Conservation (phyloP, 2,797 vertebrate genomes). For the Betta splendens region DNA sequence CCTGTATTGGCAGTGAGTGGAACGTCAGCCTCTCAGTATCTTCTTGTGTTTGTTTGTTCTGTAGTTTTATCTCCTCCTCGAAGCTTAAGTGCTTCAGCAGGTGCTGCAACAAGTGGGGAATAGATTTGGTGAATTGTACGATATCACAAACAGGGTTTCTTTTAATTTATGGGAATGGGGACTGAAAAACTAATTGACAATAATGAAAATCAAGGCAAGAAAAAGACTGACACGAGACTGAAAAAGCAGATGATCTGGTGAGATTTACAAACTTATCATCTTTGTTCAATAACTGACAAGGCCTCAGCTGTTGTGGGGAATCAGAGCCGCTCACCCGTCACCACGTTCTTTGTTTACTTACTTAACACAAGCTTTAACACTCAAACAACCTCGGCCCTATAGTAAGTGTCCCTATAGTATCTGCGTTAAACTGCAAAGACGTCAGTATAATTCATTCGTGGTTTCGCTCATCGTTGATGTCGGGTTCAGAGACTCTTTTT, state of each 20-base stretch:
- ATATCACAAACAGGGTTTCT: conserved; percentile 14
- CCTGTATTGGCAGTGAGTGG: conserved; percentile 51
- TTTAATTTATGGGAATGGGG: conserved; percentile 25
- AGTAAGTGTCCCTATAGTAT: too few species aligned
- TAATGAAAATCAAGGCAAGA: neutral
- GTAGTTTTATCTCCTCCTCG: too few species aligned
- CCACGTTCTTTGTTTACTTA: conserved; percentile 37
- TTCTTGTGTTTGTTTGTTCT: neutral
- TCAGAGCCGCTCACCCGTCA: conserved; percentile 12
- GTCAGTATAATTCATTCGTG: too few species aligned
- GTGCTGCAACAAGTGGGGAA: conserved; percentile 50
- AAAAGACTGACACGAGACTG: neutral
- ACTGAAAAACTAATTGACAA: neutral
- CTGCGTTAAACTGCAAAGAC: too few species aligned
- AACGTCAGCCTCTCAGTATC: conserved; percentile 44
- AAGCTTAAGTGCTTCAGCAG: conserved; percentile 66
- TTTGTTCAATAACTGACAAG: conserved; percentile 2
- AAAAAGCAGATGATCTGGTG: conserved; percentile 2
- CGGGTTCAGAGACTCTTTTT: conserved; percentile 55
- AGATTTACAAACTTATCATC: conserved; percentile 11
- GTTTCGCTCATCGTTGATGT: too few species aligned
- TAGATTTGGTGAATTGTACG: conserved; percentile 34
- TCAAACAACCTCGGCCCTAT: conserved; percentile 25
- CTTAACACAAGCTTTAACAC: too few species aligned
- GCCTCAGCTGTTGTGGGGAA: conserved; percentile 27